Base-by-base conservation (phyloP, 92 coral and sea anemone species). In the Palythoa caribaeorum region DNA sequence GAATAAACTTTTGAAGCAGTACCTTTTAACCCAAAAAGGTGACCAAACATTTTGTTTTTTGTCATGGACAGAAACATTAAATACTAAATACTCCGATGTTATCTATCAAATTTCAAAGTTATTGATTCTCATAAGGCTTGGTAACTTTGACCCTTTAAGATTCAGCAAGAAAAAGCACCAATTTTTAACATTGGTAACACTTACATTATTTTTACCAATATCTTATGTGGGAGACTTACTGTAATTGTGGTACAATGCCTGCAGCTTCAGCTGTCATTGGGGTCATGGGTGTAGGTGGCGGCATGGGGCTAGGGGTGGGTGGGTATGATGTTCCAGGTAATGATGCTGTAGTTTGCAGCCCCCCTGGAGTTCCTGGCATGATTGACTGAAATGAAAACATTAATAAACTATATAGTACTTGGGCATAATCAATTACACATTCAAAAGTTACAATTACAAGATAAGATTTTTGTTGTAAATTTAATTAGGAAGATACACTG, bases 201-300 rank as follows among this genome's bases (percentile, higher is more conserved):
- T 9, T 59, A 28, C 17, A 12, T 59, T 11, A 17, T 57, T 63
- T 6, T n/a, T n/a, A 17, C 36, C 6, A 70, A 28, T 36, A 70
- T 20, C 37, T 70, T 35, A 38, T n/a, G 37, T 77, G 44, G 37
- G 6, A 20, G 36, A 89, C 99, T 91, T 90, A 97, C 99, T 97
- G 99, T 75, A 97, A 88, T 90, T 97, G 99, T 5, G 99, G 99
- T 54, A 97, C 84, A 84, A 97, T 97, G 17, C 98, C 98, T 20
- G 99, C 94, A 85, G 95, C 96, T 28, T 97, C 99, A 35, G 96
- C 99, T 5, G 90, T 86, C 92, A 90, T 90, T 3, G 92, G 92
- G 2, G 99, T 96, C 99, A 97, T 97, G 0, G 99, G 99, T 39
- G 99, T 95, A 90, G 91, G 94, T 5, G 99, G 99, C 0, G 94